Percentiles rank a stretch among this genome's conserved stretches.
phyloP scores from a whole-genome alignment of 1,140 invertebrate genomes.

The Apocrypta bakeri region DNA sequence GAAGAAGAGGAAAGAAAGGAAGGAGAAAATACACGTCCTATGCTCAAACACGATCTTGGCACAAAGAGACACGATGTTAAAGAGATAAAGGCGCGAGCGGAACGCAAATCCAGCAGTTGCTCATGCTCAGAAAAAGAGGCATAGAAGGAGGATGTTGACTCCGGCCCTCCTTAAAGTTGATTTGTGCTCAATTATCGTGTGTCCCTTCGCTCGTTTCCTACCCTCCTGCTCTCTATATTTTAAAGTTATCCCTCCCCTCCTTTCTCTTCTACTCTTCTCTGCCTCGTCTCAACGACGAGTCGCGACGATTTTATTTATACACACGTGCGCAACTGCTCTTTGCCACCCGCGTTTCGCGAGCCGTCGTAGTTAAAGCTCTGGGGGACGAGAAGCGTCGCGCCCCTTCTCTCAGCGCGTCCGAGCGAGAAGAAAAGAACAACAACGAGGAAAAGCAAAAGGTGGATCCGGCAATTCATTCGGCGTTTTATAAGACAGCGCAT shows the following conservation, averaged over 20 bases:
- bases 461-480: slow-evolving; percentile 67
- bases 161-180: slow-evolving; percentile 71
- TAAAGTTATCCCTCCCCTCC: not conserved
- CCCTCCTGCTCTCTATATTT: slow-evolving; percentile 30
- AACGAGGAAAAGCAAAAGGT: slow-evolving; percentile 49
- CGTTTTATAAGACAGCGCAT: slow-evolving; percentile 66
- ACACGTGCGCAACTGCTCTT: slow-evolving; percentile 44
- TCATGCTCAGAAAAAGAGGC: not conserved
- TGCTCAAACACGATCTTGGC: slow-evolving; percentile 51
- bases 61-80: slow-evolving; percentile 50
- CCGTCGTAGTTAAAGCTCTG: slow-evolving; percentile 42
- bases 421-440: slow-evolving; percentile 6
- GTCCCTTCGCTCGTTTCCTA: slow-evolving; percentile 57
- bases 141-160: slow-evolving; percentile 47
- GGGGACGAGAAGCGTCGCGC: not conserved
- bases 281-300: slow-evolving; percentile 60
- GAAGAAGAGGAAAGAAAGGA: not conserved
- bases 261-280: slow-evolving; percentile 35
- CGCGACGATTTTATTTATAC: slow-evolving; percentile 73
- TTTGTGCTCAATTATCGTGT: slow-evolving; percentile 75
- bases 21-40: slow-evolving; percentile 48
- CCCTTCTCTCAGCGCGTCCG: not conserved
- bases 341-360: slow-evolving; percentile 64
- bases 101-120: slow-evolving; percentile 39
- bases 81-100: slow-evolving; percentile 45